These are phyloP conservation scores for Cepphus grylle DNA, from an alignment of 2,113 vertebrate species.

Conservation along the genomic window DNA sequence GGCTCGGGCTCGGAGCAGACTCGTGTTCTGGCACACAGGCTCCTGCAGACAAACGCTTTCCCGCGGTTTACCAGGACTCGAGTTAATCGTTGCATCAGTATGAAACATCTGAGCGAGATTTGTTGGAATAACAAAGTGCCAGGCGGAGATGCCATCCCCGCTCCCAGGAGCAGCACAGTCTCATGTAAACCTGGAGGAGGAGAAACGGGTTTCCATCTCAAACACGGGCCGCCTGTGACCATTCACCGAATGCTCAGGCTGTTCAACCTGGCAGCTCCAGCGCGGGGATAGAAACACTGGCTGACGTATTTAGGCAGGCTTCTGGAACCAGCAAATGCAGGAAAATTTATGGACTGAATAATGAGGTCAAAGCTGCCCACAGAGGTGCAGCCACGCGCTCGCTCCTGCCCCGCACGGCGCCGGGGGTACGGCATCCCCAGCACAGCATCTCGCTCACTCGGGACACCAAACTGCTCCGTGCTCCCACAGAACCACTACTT, in stretches of 20 bases:
- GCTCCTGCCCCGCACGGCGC: neutral
- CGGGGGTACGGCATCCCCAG: neutral
- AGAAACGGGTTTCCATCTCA: neutral
- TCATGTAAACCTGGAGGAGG: neutral
- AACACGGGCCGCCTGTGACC: fast-evolving
- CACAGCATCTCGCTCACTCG: fast-evolving
- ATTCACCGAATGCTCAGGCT: fast-evolving
- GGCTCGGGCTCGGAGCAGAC: neutral
- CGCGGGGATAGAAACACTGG: neutral
- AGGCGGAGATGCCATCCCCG: neutral
- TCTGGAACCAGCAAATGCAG: neutral
- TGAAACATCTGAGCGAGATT: neutral
- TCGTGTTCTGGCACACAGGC: neutral
- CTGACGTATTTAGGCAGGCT: neutral
- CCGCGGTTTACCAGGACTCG: neutral
- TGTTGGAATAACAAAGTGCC: neutral
- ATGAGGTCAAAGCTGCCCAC: neutral
- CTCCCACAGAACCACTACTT: neutral
- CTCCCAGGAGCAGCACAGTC: neutral
- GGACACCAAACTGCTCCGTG: neutral
- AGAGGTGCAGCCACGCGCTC: neutral
- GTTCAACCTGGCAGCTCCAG: neutral
- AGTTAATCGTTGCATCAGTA: neutral
- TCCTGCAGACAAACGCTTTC: neutral
- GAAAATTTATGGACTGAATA: neutral